A percentile compares a stretch with the other conserved stretches of the same genome.
Conservation (phyloP, 2,797 vertebrate species). For the Hipposideros larvatus region DNA sequence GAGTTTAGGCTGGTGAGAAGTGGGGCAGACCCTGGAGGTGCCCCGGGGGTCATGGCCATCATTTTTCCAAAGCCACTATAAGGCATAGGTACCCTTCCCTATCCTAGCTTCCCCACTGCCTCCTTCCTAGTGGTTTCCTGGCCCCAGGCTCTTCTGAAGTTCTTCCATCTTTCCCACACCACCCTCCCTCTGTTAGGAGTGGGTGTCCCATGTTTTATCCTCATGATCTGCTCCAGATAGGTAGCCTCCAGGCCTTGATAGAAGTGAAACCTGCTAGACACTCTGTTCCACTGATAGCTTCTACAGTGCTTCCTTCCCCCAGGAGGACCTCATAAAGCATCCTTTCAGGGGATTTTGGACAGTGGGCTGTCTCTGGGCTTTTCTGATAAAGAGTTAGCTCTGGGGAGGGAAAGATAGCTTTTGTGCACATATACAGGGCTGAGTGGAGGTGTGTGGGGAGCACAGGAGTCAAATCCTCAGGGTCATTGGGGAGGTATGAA, state of each 20-base stretch:
- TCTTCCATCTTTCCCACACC: background rate
- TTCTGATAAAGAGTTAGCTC: background rate
- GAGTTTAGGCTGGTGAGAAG: background rate
- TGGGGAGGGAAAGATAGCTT: background rate
- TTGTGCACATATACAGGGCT: background rate
- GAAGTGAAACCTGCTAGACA: background rate
- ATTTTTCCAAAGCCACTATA: background rate
- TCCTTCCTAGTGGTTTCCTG: background rate
- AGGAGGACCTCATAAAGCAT: background rate
- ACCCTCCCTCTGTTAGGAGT: background rate
- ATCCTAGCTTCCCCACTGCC: background rate
- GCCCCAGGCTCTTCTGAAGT: background rate
- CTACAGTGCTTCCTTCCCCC: background rate
- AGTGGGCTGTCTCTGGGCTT: background rate
- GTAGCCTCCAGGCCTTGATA: background rate
- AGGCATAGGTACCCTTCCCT: background rate
- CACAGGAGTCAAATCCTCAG: background rate
- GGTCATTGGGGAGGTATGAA: background rate
- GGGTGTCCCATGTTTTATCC: background rate
- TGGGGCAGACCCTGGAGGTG: background rate
- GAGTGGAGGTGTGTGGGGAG: background rate
- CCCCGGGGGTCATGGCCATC: background rate
- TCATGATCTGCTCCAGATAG: background rate
- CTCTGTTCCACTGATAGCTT: background rate
- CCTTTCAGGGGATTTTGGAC: background rate